A percentile compares a stretch with the other conserved stretches of the same genome.
Evolutionary conservation across 1,140 invertebrate genomes (phyloP).

Genomic region (Penaeus vannamei): DNA sequence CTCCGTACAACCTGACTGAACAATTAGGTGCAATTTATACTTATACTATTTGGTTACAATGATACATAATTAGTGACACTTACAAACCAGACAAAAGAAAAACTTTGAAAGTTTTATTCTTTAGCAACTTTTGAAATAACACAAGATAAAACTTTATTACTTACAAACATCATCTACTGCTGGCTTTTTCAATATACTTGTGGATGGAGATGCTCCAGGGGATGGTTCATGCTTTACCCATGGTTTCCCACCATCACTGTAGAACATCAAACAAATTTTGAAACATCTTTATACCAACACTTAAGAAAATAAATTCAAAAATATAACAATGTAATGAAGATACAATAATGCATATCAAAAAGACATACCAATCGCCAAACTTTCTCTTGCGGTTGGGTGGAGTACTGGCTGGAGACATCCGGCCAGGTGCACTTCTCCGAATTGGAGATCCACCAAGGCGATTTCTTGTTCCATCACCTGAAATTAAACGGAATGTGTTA

Average conservation of each 20-base stretch:
- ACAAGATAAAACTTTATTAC: not conserved
- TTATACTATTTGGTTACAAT: too few species aligned
- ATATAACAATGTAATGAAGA: not conserved
- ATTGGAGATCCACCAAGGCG: constrained; percentile 28
- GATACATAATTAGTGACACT: too few species aligned
- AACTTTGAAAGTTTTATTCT: too few species aligned
- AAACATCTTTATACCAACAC: not conserved
- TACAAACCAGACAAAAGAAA: too few species aligned
- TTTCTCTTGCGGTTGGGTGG: constrained; percentile 45
- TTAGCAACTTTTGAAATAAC: too few species aligned
- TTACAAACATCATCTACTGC: constrained; percentile 23
- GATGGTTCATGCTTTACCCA: constrained; percentile 56
- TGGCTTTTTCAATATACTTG: constrained; percentile 58
- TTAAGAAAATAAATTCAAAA: not conserved
- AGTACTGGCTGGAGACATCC: constrained; percentile 26
- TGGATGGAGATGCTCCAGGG: constrained; percentile 50
- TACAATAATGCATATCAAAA: not conserved
- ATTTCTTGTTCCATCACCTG: not conserved
- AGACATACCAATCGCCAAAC: constrained; percentile 7
- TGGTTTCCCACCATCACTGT: constrained; percentile 35
- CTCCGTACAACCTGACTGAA: too few species aligned
- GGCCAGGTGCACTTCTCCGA: constrained; percentile 16
- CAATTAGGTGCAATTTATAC: too few species aligned
- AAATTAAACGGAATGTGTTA: not conserved
- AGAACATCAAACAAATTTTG: not conserved